A percentile compares a stretch with the other conserved stretches of the same genome.
phyloP scores from a whole-genome alignment of 1,140 invertebrate genomes.

The Yoshiicerus persimilis region DNA sequence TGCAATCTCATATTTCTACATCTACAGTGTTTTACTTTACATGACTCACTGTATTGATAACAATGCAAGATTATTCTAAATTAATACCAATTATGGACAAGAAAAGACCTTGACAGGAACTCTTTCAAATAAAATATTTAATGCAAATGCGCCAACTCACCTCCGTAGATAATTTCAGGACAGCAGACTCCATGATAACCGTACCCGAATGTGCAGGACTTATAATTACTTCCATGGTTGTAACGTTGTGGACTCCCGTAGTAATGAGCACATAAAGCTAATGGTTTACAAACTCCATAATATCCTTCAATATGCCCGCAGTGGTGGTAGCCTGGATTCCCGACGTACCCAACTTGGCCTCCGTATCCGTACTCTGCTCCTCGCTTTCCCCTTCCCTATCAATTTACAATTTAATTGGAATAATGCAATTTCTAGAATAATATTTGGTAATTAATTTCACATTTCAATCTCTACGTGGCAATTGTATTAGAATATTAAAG shows the following conservation, averaged over 20 bases:
- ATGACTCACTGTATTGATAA: too few species aligned
- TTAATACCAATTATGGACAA: too few species aligned
- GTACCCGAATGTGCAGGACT: constrained; percentile 43
- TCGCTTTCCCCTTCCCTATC: not conserved
- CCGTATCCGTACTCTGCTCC: not conserved
- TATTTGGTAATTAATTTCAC: too few species aligned
- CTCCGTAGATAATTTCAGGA: constrained; percentile 35
- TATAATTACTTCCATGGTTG: constrained; percentile 28
- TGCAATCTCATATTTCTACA: too few species aligned
- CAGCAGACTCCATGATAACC: constrained; percentile 45
- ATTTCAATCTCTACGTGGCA: too few species aligned
- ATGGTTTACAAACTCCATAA: constrained; percentile 37
- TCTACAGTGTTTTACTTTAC: too few species aligned
- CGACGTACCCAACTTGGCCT: not conserved
- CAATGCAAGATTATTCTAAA: too few species aligned
- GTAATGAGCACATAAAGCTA: constrained; percentile 37
- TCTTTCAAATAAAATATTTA: not conserved
- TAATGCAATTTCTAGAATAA: too few species aligned
- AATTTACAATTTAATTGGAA: not conserved
- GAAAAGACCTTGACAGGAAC: too few species aligned
- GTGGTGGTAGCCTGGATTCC: constrained; percentile 19
- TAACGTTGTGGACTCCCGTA: constrained; percentile 37
- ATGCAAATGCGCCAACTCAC: not conserved
- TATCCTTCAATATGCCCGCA: constrained; percentile 40
- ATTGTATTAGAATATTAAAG: not conserved